Conservation (phyloP, 2,113 vertebrate species). For the Gambusia holbrooki region DNA sequence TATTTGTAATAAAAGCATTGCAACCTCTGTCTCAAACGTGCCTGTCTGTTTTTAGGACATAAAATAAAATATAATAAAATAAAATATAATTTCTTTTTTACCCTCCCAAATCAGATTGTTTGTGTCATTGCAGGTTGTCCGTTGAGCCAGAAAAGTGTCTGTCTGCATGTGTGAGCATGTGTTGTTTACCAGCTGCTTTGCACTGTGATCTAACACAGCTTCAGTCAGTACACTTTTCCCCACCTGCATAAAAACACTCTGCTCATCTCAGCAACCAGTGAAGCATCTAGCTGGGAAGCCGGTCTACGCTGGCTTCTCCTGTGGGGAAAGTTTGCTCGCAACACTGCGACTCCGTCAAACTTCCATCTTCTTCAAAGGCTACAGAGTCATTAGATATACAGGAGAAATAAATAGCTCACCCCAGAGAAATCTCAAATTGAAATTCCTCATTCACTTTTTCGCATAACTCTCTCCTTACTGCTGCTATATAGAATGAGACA, state of each 20-base stretch:
- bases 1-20: conserved; percentile 24
- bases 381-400: conserved; percentile 72
- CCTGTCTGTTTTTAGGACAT: conserved; percentile 29
- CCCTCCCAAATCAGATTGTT: conserved; percentile 37
- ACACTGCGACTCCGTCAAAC: conserved; percentile 72
- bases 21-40: conserved; percentile 27
- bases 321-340: conserved; percentile 56
- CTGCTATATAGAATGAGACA: conserved; percentile 32
- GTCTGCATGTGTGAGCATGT: conserved; percentile 17
- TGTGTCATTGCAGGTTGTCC: conserved; percentile 19
- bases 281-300: conserved; percentile 31
- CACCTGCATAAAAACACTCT: conserved; percentile 27
- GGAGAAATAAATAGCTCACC: conserved; percentile 72
- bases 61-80: too few species aligned
- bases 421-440: conserved; percentile 60
- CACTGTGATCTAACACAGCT: conserved; percentile 34
- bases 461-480: conserved; percentile 46
- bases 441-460: conserved; percentile 66
- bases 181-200: conserved; percentile 46
- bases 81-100: conserved; percentile 39
- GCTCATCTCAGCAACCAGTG: conserved; percentile 42
- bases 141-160: conserved; percentile 23
- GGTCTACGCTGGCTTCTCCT: conserved; percentile 46
- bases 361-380: conserved; percentile 76
- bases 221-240: conserved; percentile 45